A percentile compares a stretch with the other conserved stretches of the same genome.
phyloP scores from a whole-genome alignment of 2,113 vertebrate species.

The Muntiacus reevesi region DNA sequence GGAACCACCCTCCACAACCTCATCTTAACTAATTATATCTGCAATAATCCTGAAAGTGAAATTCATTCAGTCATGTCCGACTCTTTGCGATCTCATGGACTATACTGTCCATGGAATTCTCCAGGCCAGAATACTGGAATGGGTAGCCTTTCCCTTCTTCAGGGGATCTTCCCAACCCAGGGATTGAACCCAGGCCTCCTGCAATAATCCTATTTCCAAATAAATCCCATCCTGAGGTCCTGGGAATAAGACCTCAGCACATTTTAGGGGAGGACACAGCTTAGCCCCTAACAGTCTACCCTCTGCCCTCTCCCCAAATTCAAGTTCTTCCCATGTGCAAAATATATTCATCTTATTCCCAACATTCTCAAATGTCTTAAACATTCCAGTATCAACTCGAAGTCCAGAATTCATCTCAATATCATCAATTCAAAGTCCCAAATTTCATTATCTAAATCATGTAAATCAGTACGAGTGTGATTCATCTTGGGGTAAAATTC shows the following conservation, averaged over 20 bases:
- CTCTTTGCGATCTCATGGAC: not conserved
- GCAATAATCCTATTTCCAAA: not conserved
- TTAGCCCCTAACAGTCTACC: not conserved
- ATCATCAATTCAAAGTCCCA: not conserved
- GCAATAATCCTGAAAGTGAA: not conserved
- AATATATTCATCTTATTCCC: not conserved
- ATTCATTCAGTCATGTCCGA: not conserved
- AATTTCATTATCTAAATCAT: not conserved
- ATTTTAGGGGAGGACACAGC: not conserved
- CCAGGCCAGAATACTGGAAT: not conserved
- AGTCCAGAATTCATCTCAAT: not conserved
- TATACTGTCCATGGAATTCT: not conserved
- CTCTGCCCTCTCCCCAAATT: not conserved
- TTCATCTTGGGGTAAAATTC: not conserved
- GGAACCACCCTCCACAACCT: not conserved
- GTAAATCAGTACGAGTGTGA: not conserved
- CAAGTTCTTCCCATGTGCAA: not conserved
- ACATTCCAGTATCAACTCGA: not conserved
- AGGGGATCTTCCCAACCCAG: not conserved
- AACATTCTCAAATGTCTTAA: not conserved
- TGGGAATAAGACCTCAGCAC: not conserved
- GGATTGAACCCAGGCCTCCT: not conserved
- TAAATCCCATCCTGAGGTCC: not conserved
- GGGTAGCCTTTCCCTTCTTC: not conserved
- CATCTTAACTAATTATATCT: not conserved